phyloP scores from a whole-genome alignment of 2,113 vertebrate genomes.

The Heptranchias perlo region DNA sequence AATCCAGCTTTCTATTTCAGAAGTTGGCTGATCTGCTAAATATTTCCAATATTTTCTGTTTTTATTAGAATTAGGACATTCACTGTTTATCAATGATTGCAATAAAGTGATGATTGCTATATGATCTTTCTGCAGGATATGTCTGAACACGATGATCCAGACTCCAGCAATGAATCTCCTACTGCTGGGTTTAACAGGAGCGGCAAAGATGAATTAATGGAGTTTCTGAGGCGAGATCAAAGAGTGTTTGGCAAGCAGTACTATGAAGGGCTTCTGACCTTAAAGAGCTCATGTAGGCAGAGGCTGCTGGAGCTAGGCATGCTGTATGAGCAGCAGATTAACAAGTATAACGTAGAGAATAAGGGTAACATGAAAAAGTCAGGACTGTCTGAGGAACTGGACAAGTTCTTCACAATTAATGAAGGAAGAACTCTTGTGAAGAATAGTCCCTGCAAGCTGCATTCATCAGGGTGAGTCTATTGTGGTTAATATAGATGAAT shows the following conservation, averaged over 20 bases:
- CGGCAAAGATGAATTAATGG: constrained; percentile 45
- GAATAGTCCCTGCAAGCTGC: constrained; percentile 13
- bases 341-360: constrained; percentile 39
- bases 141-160: constrained; percentile 43
- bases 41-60: too few relatives aligned
- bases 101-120: constrained; percentile 30
- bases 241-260: constrained; percentile 49
- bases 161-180: constrained; percentile 45
- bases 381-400: constrained; percentile 47
- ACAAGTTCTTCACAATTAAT: constrained; percentile 48
- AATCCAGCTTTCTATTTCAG: too few relatives aligned
- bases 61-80: neutral
- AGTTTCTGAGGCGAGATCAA: constrained; percentile 43
- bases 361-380: constrained; percentile 38
- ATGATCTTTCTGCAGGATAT: constrained; percentile 42
- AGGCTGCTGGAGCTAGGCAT: constrained; percentile 54
- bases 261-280: constrained; percentile 49
- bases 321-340: constrained; percentile 49
- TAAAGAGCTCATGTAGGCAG: constrained; percentile 51
- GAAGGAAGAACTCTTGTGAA: constrained; percentile 41
- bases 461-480: constrained; percentile 52
- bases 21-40: too few relatives aligned
- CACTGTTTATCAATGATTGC: neutral
- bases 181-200: constrained; percentile 38
- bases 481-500: neutral